A percentile compares a stretch with the other conserved stretches of the same genome.
Evolutionary conservation across 2,888 invertebrate genomes (phyloP).

Genomic region (Stictocephala bisonia): DNA sequence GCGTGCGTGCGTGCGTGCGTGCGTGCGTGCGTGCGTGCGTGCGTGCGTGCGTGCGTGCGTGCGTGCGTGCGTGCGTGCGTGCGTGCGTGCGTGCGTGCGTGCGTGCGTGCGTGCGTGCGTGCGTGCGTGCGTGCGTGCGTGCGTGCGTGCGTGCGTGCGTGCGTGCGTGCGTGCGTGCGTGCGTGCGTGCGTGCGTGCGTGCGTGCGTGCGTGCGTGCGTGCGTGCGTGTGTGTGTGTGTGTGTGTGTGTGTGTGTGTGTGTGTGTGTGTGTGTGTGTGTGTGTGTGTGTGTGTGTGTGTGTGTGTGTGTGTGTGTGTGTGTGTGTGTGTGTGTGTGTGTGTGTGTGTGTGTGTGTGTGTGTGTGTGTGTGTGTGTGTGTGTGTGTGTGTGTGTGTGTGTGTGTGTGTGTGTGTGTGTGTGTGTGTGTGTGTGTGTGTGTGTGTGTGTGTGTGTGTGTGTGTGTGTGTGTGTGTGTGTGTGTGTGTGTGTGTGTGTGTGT

Average conservation of each 20-base stretch:
- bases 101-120: neutral
- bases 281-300: too few relatives aligned
- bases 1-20: neutral
- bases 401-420: too few relatives aligned
- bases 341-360: too few relatives aligned
- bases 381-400: too few relatives aligned
- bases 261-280: too few relatives aligned
- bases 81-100: neutral
- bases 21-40: neutral
- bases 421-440: too few relatives aligned
- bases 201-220: neutral
- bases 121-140: neutral
- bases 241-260: neutral
- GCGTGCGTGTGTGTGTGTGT: neutral
- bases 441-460: neutral
- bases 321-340: too few relatives aligned
- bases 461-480: neutral
- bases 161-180: slow-evolving; percentile 55
- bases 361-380: too few relatives aligned
- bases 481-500: slow-evolving; percentile 21
- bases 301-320: too few relatives aligned
- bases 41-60: neutral
- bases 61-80: neutral
- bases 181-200: neutral
- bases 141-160: neutral